Percentiles rank a stretch among this genome's conserved stretches.
These are phyloP conservation scores for Sminthurinus aureus DNA, from an alignment of 2,888 invertebrate genomes.

Conservation along the genomic window DNA sequence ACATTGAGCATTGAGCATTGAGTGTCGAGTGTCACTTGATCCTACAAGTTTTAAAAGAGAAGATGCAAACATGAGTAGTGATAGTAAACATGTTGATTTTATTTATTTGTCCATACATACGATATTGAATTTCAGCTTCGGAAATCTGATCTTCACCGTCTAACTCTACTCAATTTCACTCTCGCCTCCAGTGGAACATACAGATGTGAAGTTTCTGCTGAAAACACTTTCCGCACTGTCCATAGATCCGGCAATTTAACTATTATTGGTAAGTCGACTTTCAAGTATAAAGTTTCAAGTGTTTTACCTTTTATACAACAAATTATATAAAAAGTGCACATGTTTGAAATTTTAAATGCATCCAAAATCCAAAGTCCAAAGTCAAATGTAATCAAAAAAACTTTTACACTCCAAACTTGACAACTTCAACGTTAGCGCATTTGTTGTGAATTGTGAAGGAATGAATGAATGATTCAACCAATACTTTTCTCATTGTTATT, in stretches of 20 bases:
- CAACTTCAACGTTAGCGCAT: no score
- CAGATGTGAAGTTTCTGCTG: conserved; percentile 54
- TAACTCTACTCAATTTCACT: conserved; percentile 49
- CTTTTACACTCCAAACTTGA: no score
- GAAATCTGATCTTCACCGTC: conserved; percentile 48
- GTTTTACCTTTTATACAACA: no score
- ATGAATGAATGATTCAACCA: no score
- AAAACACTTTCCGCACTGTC: conserved; percentile 54
- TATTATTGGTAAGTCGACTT: conserved; percentile 45
- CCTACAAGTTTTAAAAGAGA: background rate
- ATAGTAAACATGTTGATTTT: background rate
- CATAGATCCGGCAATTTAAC: conserved; percentile 50
- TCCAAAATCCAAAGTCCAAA: background rate
- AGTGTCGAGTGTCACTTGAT: background rate
- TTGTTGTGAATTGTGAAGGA: no score
- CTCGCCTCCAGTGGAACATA: conserved; percentile 53
- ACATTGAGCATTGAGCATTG: background rate
- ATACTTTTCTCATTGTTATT: background rate
- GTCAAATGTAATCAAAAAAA: background rate
- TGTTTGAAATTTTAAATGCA: background rate
- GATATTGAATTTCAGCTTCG: conserved; percentile 33
- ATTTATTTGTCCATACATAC: background rate
- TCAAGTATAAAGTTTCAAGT: no score
- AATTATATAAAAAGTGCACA: background rate
- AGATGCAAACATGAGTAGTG: background rate